Base-by-base conservation (phyloP, 2,888 invertebrate species). In the Ormyrus thymus region DNA sequence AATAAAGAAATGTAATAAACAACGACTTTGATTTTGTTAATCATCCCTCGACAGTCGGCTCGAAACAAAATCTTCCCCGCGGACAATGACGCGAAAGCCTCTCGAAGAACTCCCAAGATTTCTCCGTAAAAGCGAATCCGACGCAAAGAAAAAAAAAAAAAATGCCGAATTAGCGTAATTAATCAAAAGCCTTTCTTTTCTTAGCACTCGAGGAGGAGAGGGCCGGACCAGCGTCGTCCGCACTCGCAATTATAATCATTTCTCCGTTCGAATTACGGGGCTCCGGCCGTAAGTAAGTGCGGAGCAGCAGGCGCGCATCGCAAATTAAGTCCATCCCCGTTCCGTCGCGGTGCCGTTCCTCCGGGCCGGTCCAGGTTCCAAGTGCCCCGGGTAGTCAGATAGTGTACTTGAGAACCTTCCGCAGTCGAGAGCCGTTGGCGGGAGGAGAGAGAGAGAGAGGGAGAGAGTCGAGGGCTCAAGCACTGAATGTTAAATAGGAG, bases 401-500 rank as follows among this genome's bases (percentile, higher is more conserved):
- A 64, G 70, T 43, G 50, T 53, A 71, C 65, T 65, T 46, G 65
- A 71, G 61, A 71, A 43, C 61, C 59, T 48, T 50, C 59, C 59
- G 48, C 56, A 70, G 50, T 53, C 43, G 50, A 66, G 43, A 53
- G 66, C 66, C 66, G 11, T 11, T n/a, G 46, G 64, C 10, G 13
- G 61, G 29, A 76, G 11, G 56, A 51, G 64, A 64, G 53, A 55
- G 51, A 53, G 46, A 53, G 45, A 11, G 50, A 56, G 48, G 7
- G 58, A 56, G 64, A 70, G 64, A 56, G 55, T 58, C 45, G 48
- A 78, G 65, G 53, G 65, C 53, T 66, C 61, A 9, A 75, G 75
- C 50, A 71, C 70, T 65, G 71, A 75, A 75, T 75, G 69, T 55
- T 75, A 78, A 78, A 70, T 74, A 74, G 69, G 51, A 78, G 46